A percentile compares a stretch with the other conserved stretches of the same genome.
These are phyloP conservation scores for Pangasius djambal DNA, from an alignment of 2,797 vertebrate genomes.

Conservation along the genomic window DNA sequence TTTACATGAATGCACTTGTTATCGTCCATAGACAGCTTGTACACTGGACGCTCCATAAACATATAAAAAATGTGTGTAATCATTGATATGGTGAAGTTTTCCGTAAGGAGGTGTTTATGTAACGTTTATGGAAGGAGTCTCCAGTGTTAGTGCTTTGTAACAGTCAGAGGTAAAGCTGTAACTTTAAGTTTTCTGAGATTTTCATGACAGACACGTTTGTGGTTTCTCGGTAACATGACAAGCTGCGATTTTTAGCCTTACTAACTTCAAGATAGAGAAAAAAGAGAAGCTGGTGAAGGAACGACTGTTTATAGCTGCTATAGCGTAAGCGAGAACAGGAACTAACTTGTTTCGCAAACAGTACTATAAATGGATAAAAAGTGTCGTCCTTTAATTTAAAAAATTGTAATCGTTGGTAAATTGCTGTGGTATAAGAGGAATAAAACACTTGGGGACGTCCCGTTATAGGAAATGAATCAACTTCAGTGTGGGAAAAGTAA, in stretches of 20 bases:
- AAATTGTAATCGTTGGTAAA: not conserved
- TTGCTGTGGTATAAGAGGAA: not conserved
- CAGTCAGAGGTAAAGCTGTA: not conserved
- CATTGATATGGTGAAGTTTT: not conserved
- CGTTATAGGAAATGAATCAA: not conserved
- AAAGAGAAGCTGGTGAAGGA: not conserved
- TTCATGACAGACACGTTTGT: not conserved
- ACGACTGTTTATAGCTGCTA: not conserved
- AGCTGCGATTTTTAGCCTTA: not conserved
- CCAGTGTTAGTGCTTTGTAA: not conserved
- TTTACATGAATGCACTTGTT: too few species aligned
- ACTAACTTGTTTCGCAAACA: not conserved
- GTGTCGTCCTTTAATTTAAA: not conserved
- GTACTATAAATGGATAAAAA: not conserved
- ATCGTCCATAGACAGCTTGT: too few species aligned
- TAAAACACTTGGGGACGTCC: too few species aligned
- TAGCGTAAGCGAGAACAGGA: not conserved
- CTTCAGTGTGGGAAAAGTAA: not conserved
- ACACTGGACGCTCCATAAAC: too few species aligned
- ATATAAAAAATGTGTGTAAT: not conserved
- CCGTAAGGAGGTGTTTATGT: too few species aligned
- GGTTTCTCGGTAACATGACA: not conserved
- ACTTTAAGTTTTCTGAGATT: too few species aligned
- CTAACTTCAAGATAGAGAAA: not conserved
- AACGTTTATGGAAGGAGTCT: not conserved